Evolutionary conservation across 1,140 invertebrate species (phyloP), one percentile per base, ranked within the genome.

Genomic region (Lysiphlebus fabarum): DNA sequence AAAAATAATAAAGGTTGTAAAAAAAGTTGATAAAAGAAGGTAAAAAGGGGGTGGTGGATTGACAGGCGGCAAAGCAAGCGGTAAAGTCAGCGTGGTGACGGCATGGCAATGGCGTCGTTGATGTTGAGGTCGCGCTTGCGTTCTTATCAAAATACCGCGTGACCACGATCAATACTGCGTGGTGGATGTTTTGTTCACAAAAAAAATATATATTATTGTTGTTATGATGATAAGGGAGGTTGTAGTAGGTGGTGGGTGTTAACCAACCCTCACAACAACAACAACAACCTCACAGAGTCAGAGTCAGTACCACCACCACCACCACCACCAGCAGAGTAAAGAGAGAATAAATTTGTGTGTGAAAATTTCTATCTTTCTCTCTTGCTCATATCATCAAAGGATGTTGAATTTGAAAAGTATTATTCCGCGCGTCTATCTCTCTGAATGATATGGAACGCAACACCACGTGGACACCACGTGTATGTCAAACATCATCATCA

Each of bases 391-490:
- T 34, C 60, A 12, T 41, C 58, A 70, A 76, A 74, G 75, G 76
- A 78, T 77, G 75, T 77, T 76, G 75, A 75, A 78, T 78, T 76
- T 73, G 74, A 80, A 79, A 78, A 79, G 77, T 77, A 76, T 77
- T 77, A 78, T 76, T 79, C 71, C 74, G 74, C 75, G 76, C 77
- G 74, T 77, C 75, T 79, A 79, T 78, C 76, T 78, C 76, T 79
- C 75, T 76, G 77, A 79, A 80, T 79, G 78, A 79, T 79, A 77
- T 76, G 75, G 74, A 76, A 77, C 77, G 77, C 77, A 77, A 77
- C 75, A 78, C 77, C 78, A 78, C 77, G 78, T 80, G 78, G 74
- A 62, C 62, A 70, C 70, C 78, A 80, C 78, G 77, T 78, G 77
- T 76, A 70, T 70, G 67, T 67, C 64, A 68, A 26, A 4, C 67